phyloP scores from a whole-genome alignment of 2,113 vertebrate species.

The Colius striatus region DNA sequence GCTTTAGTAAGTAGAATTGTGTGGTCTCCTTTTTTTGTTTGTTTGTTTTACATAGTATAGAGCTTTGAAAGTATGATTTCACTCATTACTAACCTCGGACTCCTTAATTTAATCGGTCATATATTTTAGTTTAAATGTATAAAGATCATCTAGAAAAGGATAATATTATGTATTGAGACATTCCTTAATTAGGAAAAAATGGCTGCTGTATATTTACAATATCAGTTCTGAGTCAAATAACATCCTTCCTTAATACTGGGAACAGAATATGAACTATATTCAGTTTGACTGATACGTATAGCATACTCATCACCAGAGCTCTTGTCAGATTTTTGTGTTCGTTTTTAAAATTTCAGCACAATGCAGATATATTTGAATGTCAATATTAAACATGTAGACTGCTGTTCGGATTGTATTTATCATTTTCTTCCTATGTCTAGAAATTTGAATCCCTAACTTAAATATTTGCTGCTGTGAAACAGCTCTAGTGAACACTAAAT shows the following conservation, averaged over 20 bases:
- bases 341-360: conserved; percentile 81
- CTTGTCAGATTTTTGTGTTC: conserved; percentile 71
- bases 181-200: conserved; percentile 96
- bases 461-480: conserved; percentile 88
- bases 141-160: conserved; percentile 89
- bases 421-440: conserved; percentile 77
- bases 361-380: conserved; percentile 88
- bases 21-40: conserved; percentile 78
- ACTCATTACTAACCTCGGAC: conserved; percentile 88
- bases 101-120: conserved; percentile 93
- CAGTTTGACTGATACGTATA: conserved; percentile 81
- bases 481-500: conserved; percentile 92
- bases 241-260: conserved; percentile 85
- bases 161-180: conserved; percentile 93
- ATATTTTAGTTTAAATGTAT: conserved; percentile 96
- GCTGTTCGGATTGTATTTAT: conserved; percentile 88
- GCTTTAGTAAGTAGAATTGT: conserved; percentile 93
- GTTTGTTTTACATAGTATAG: conserved; percentile 83
- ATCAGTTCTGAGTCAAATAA: conserved; percentile 83
- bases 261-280: conserved; percentile 80
- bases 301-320: conserved; percentile 70
- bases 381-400: conserved; percentile 86
- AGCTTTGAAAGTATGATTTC: conserved; percentile 94
- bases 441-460: conserved; percentile 78
- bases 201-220: conserved; percentile 94